phyloP scores from a whole-genome alignment of 2,797 vertebrate genomes.

The Labroides dimidiatus region DNA sequence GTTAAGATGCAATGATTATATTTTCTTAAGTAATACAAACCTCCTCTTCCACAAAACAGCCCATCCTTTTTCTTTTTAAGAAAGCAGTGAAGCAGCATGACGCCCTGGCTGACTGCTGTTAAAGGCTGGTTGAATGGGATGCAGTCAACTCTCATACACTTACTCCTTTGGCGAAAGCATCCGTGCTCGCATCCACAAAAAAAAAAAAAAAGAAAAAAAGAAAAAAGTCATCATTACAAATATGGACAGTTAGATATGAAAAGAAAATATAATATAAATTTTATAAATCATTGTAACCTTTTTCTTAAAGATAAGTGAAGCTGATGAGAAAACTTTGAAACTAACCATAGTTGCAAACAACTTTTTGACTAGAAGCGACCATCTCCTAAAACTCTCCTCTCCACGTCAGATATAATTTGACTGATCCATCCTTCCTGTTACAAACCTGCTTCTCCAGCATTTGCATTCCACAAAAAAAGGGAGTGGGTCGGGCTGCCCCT shows the following conservation, averaged over 20 bases:
- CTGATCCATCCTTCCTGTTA: slow-evolving; percentile 42
- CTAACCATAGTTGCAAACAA: slow-evolving; percentile 13
- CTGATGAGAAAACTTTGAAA: slow-evolving; percentile 34
- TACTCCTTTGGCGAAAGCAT: slow-evolving; percentile 50
- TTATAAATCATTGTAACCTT: no score
- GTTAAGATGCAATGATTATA: slow-evolving; percentile 44
- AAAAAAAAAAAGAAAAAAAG: no score
- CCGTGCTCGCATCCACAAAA: slow-evolving; percentile 55
- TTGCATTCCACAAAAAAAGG: slow-evolving; percentile 54
- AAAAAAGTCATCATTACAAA: no score
- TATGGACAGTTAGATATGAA: no score
- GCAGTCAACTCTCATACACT: slow-evolving; percentile 10
- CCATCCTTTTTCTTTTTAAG: no score
- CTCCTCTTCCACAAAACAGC: slow-evolving; percentile 12
- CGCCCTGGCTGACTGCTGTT: no score
- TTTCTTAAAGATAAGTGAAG: not conserved
- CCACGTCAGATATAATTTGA: slow-evolving; percentile 64
- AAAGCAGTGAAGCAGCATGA: no score
- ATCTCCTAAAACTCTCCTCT: slow-evolving; percentile 27
- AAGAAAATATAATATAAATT: no score
- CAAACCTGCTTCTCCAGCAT: slow-evolving; percentile 32
- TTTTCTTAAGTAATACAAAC: slow-evolving; percentile 38
- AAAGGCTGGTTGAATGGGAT: slow-evolving; percentile 28
- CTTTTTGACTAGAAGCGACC: slow-evolving; percentile 10
- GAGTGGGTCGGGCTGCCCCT: slow-evolving; percentile 54